Evolutionary conservation across 2,113 vertebrate species (phyloP), one percentile per base, ranked within the genome.

Genomic region (Toxostoma redivivum): DNA sequence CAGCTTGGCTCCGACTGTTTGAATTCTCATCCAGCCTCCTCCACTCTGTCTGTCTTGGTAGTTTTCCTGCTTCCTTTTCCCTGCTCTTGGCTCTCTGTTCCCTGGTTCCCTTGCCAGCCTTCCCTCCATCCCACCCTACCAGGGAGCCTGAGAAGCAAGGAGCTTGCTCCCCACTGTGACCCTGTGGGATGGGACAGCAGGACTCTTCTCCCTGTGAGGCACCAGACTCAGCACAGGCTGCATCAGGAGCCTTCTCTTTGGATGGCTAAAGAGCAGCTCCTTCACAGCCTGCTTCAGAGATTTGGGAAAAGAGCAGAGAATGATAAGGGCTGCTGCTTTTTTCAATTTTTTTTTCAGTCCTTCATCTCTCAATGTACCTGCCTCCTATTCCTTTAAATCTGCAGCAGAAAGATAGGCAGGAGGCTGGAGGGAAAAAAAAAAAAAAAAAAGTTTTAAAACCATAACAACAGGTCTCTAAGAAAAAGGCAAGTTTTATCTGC

Each of bases 1-100:
- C 84, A 94, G 86, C 86, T 86, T 94, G 96, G 88, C 86, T 93
- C 56, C 14, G 84, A 25, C 77, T 91, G 3, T 80, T 81, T 10
- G 51, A 66, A 35, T 88, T 94, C 88, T 92, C 72, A 86, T 90
- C 83, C 89, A 94, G 64, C 88, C 94, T 96, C 92, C 95, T 94
- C 94, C 91, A 84, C 88, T 91, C 91, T 94, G 82, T 93, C 94
- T 96, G 96, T 86, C 95, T 93, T 91, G 86, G 72, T 83, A 62
- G 80, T 56, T 88, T 84, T 94, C 28, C 64, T 81, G 76, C 76
- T 93, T 86, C 73, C 88, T 88, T 93, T 87, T 80, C 82, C 82
- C 61, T 4, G 3, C 54, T 92, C 54, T 57, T 88, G 92, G 87
- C 65, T 0, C 20, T 69, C 77, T 73, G 80, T 48, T 91, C 35